These are phyloP conservation scores for Lordiphosa stackelbergi DNA, from an alignment of 1,140 invertebrate genomes.

Conservation along the genomic window DNA sequence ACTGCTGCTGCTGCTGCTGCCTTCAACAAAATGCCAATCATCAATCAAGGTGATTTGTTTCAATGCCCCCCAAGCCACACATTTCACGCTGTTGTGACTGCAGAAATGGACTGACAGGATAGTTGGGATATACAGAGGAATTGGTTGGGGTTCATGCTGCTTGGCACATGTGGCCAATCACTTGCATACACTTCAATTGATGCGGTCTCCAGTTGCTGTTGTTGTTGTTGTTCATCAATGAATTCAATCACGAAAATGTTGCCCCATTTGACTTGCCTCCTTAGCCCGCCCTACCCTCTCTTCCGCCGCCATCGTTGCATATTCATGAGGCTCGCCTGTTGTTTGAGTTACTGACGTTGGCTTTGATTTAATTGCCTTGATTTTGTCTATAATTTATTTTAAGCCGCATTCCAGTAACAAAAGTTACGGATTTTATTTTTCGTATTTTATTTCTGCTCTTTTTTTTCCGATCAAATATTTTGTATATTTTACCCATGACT, in stretches of 20 bases:
- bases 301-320: slow-evolving; percentile 46
- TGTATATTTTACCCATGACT: slow-evolving; percentile 32
- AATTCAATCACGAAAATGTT: slow-evolving; percentile 74
- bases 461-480: slow-evolving; percentile 21
- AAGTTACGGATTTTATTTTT: slow-evolving; percentile 1
- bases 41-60: slow-evolving; percentile 75
- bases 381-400: slow-evolving; percentile 71
- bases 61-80: slow-evolving; percentile 67
- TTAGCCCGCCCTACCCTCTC: slow-evolving; percentile 7
- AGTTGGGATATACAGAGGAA: slow-evolving; percentile 9
- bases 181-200: slow-evolving; percentile 68
- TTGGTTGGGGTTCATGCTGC: slow-evolving; percentile 37
- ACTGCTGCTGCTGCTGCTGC: not conserved
- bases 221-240: slow-evolving; percentile 67
- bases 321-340: slow-evolving; percentile 58
- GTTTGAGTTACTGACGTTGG: slow-evolving; percentile 67
- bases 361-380: slow-evolving; percentile 70
- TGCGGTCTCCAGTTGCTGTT: slow-evolving; percentile 33
- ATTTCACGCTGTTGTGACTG: slow-evolving; percentile 72
- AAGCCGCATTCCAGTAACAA: slow-evolving; percentile 23
- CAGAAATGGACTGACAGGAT: slow-evolving; percentile 57
- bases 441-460: not conserved
- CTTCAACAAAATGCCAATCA: slow-evolving; percentile 70
- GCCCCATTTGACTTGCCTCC: slow-evolving; percentile 35
- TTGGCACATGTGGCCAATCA: slow-evolving; percentile 71